Evolutionary conservation across 2,797 vertebrate species (phyloP).

Genomic region (Streptopelia turtur): DNA sequence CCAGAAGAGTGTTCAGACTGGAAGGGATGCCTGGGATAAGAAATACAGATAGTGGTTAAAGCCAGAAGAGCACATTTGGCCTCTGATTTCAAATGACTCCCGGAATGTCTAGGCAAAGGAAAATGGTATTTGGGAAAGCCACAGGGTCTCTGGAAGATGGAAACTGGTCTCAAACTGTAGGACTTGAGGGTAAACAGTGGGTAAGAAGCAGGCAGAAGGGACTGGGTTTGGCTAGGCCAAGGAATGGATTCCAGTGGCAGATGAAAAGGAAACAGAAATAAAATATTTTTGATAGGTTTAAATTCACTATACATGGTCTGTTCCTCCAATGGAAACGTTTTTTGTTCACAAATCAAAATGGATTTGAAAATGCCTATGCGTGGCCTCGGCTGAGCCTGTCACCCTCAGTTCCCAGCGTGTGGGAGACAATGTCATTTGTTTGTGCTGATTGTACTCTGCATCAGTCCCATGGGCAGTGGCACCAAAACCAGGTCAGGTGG

Average conservation of each 20-base stretch:
- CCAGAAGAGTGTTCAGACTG: neutral
- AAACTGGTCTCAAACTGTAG: neutral
- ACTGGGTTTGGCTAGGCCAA: neutral
- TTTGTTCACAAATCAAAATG: neutral
- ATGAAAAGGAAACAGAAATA: neutral
- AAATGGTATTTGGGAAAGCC: neutral
- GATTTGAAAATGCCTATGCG: neutral
- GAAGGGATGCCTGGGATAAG: neutral
- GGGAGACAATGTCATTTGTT: neutral
- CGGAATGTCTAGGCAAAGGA: neutral
- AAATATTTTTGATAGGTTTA: neutral
- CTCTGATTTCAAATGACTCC: neutral
- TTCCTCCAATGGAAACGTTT: neutral
- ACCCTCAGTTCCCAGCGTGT: accelerated
- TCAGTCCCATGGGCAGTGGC: accelerated
- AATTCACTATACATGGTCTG: neutral
- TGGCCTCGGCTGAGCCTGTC: neutral
- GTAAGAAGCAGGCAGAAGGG: neutral
- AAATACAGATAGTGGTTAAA: neutral
- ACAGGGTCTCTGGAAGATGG: neutral
- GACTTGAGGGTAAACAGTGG: neutral
- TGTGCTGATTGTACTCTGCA: accelerated
- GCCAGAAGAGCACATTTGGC: neutral
- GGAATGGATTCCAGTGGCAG: neutral
- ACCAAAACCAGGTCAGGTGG: neutral